These are phyloP conservation scores for Crambe crambe DNA, from an alignment of 37 sponge, comb jelly and placozoan species.

Conservation along the genomic window DNA sequence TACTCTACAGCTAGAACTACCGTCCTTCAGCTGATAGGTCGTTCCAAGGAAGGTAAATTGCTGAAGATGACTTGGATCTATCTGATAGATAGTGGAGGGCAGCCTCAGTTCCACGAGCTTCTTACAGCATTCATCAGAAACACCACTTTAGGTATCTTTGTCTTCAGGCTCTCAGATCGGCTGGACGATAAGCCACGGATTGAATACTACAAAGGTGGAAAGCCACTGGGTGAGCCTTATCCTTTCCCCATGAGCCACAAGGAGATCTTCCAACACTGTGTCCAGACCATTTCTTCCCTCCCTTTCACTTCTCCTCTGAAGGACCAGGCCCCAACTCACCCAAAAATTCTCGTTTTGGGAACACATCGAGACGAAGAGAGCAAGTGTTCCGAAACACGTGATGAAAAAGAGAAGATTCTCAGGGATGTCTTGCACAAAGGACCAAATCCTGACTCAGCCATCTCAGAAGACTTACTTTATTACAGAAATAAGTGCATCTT, in stretches of 20 bases:
- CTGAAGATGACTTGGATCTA: not conserved
- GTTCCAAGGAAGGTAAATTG: too few species aligned
- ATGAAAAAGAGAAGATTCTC: not conserved
- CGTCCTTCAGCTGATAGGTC: too few species aligned
- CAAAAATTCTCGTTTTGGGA: not conserved
- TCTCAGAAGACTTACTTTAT: too few species aligned
- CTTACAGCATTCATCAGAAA: not conserved
- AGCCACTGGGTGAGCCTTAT: not conserved
- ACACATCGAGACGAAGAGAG: not conserved
- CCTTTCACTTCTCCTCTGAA: not conserved
- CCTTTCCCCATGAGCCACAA: not conserved
- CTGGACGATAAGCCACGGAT: not conserved
- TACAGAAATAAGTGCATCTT: too few species aligned
- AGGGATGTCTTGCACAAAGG: too few species aligned
- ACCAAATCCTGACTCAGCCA: too few species aligned
- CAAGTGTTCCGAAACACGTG: not conserved
- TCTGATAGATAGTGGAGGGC: slow-evolving; percentile 5
- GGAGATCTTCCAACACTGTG: too few species aligned
- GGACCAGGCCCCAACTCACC: too few species aligned
- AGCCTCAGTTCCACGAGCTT: slow-evolving; percentile 3
- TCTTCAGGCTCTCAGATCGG: not conserved
- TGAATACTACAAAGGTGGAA: not conserved
- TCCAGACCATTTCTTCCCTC: not conserved
- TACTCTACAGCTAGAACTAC: too few species aligned
- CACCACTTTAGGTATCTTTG: not conserved